Base-by-base conservation (phyloP, 1,140 invertebrate genomes). In the Eupristina koningsbergeri region DNA sequence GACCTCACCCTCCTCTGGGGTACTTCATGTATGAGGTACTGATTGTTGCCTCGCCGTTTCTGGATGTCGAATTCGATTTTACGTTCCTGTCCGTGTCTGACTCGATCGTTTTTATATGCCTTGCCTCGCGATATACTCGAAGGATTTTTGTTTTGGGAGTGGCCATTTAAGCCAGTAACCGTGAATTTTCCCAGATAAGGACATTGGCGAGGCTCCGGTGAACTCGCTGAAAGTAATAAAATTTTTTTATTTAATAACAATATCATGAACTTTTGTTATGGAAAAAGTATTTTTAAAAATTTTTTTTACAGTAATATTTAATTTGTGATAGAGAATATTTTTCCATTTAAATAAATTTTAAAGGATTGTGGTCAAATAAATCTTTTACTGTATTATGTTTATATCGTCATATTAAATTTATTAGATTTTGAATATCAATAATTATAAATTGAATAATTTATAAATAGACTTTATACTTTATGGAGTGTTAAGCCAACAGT, bases 131-230 rank as follows among this genome's bases (percentile, higher is more conserved):
- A 90, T 86, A 92, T 91, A 78, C 92, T 87, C 22, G 88, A 94
- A 92, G 36, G 94, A 89, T 22, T 93, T 93, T 88, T 93, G 91
- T 78, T 91, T 75, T 76, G 71, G 39, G 78, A 31, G 74, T 85
- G 69, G 67, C 89, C 89, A 86, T 92, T 91, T 73, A 93, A 86
- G n/a, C 91, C 94, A 34, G 94, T 94, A 29, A 96, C 94, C 26
- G 93, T 93, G 90, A 95, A 96, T 86, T 95, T 94, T 0, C 95
- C 95, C 86, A 95, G 90, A 87, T 95, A 94, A 0, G 95, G 95
- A 89, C 95, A 96, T 50, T 94, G 93, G 83, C 94, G 91, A 11
- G 94, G 93, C 77, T 94, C 94, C 61, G 95, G 93, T 7, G 93
- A 93, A 31, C 94, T 95, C 15, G 95, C 95, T 96, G 93, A 9